Evolutionary conservation across 2,113 vertebrate genomes (phyloP), one percentile per base, ranked within the genome.

Genomic region (Puffinus mauretanicus): DNA sequence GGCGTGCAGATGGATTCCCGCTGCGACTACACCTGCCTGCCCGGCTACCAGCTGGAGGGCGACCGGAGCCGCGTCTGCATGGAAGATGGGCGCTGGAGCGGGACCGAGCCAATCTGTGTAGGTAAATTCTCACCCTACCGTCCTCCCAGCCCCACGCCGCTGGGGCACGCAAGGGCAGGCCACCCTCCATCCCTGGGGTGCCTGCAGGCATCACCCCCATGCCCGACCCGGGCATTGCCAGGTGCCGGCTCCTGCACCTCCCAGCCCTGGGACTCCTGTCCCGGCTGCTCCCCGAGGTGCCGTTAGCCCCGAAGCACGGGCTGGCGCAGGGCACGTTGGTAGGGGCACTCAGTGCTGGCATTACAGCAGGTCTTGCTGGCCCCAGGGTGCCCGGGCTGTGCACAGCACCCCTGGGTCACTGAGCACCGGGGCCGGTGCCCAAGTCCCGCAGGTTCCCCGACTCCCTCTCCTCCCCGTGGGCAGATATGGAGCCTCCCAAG

Each of bases 401-500:
- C 11, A 5, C 58, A 46, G 69, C 57, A 52, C 18, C 18, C 29
- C 32, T 14, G 20, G 25, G 22, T 14, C 6, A 2, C n/a, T 17
- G 34, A 66, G 18, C 13, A 1, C 16, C 0, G 0, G 26, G 13
- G 29, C 13, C 6, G 1, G 14, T 60, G 25, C 7, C 25, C 3
- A 3, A 2, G 16, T 71, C 19, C 40, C 2, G 2, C 44, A 61
- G 70, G 47, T 69, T 90, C 34, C 36, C 27, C 13, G 0, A 82
- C 11, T 42, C 17, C 25, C 26, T 67, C 47, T 93, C 16, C 61
- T 93, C 38, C 47, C 47, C 27, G 30, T 4, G 82, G 75, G 92
- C 97, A 99, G 99, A 99, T 94, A 77, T 98, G 55, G 99, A 99
- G 54, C 99, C 99, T 44, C 99, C 99, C 76, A 99, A 99, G 95